phyloP scores from a whole-genome alignment of 35 echinoderm and acorn worm species.

The Stichopus chloronotus region DNA sequence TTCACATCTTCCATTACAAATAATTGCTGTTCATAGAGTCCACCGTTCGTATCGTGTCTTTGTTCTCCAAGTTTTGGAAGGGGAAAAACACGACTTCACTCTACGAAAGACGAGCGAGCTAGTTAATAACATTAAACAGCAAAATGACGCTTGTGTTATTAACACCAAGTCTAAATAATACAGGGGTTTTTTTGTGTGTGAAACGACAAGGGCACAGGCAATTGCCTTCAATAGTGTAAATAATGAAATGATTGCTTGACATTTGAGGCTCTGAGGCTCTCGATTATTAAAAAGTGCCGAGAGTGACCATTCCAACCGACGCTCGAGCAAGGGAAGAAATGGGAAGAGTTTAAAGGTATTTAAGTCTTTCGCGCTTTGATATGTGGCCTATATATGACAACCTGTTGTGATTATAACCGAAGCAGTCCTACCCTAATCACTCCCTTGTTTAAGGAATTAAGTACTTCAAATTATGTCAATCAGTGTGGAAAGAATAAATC shows the following conservation, averaged over 20 bases:
- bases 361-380: no score
- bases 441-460: no score
- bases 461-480: no score
- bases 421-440: no score
- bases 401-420: no score
- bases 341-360: no score
- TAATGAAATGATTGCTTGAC: not conserved
- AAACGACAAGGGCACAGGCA: not conserved
- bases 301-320: not conserved
- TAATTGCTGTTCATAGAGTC: not conserved
- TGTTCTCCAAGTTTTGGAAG: not conserved
- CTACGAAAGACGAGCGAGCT: not conserved
- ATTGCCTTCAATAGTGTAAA: not conserved
- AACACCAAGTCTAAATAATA: not conserved
- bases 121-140: not conserved
- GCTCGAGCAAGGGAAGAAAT: no score
- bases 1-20: not conserved
- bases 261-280: not conserved
- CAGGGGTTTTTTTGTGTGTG: not conserved
- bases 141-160: not conserved
- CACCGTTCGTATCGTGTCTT: not conserved
- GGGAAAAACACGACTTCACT: not conserved
- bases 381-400: no score
- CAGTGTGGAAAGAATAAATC: no score
- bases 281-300: not conserved